phyloP scores from a whole-genome alignment of 1,140 invertebrate species.

The Doryteuthis pealeii region DNA sequence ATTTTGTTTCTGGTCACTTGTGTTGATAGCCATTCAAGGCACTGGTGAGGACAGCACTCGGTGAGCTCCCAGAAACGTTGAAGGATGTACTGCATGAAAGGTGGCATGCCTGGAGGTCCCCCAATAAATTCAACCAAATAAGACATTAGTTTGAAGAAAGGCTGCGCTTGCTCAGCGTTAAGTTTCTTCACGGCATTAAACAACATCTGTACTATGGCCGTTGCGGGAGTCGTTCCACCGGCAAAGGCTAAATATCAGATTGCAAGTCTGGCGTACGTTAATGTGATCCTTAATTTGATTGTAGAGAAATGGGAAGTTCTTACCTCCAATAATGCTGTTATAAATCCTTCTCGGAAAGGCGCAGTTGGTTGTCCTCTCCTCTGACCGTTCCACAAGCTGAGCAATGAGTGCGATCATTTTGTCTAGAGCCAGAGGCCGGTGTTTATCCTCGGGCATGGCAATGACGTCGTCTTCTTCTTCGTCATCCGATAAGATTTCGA shows the following conservation, averaged over 20 bases:
- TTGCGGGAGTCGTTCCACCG: slow-evolving; percentile 83
- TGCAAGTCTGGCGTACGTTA: slow-evolving; percentile 86
- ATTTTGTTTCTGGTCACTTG: slow-evolving; percentile 81
- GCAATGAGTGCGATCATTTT: slow-evolving; percentile 93
- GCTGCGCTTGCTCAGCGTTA: slow-evolving; percentile 77
- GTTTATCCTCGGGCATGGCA: slow-evolving; percentile 70
- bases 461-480: slow-evolving; percentile 74
- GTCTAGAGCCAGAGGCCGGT: slow-evolving; percentile 85
- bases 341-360: slow-evolving; percentile 78
- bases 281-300: slow-evolving; percentile 92
- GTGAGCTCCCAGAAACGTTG: slow-evolving; percentile 85
- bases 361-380: slow-evolving; percentile 71
- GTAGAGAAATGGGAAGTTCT: slow-evolving; percentile 89
- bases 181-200: slow-evolving; percentile 84
- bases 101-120: slow-evolving; percentile 77
- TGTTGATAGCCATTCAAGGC: slow-evolving; percentile 86
- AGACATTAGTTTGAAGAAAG: slow-evolving; percentile 85
- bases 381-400: slow-evolving; percentile 84
- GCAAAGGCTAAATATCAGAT: slow-evolving; percentile 87
- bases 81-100: slow-evolving; percentile 85
- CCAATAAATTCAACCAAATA: slow-evolving; percentile 62
- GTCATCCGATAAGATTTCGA: slow-evolving; percentile 67
- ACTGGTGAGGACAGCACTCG: slow-evolving; percentile 84
- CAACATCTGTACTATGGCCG: slow-evolving; percentile 78
- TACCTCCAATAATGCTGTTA: slow-evolving; percentile 80